Percentiles rank a stretch among this genome's conserved stretches.
Conservation (phyloP, 1,140 invertebrate genomes). For the Cephus cinctus region DNA sequence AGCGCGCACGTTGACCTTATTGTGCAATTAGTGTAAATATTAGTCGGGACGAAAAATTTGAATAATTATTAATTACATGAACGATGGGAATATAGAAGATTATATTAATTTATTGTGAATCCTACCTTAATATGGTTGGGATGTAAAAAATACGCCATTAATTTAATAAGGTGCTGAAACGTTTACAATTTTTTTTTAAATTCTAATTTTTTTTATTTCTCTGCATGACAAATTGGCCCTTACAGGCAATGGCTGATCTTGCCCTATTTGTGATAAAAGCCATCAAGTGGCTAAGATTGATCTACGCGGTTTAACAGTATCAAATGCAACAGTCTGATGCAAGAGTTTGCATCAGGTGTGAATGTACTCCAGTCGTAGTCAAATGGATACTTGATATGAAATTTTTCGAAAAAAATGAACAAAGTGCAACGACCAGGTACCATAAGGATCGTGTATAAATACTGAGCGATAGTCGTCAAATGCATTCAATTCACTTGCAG, state of each 20-base stretch:
- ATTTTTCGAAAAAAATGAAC: conserved; percentile 30
- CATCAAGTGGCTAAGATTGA: neutral
- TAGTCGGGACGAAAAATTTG: neutral
- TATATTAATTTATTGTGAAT: neutral
- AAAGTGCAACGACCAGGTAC: conserved; percentile 14
- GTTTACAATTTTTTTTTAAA: too few relatives aligned
- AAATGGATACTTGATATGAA: conserved; percentile 13
- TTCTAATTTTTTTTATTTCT: neutral
- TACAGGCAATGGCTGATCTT: too few relatives aligned
- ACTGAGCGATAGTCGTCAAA: conserved; percentile 13
- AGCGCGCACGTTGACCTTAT: neutral
- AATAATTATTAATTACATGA: neutral
- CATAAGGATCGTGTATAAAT: conserved; percentile 24
- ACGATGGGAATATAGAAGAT: neutral
- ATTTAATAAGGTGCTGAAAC: too few relatives aligned
- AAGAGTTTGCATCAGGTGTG: neutral
- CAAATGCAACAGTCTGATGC: neutral
- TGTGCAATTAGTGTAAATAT: neutral
- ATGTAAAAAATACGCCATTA: too few relatives aligned
- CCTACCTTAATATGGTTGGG: too few relatives aligned
- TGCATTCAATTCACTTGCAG: conserved; percentile 24
- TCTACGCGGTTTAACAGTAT: neutral
- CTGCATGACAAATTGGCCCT: neutral
- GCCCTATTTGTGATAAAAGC: too few relatives aligned
- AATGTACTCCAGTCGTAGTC: neutral